These are phyloP conservation scores for Argyresthia goedartella DNA, from an alignment of 2,888 invertebrate species.

Conservation along the genomic window DNA sequence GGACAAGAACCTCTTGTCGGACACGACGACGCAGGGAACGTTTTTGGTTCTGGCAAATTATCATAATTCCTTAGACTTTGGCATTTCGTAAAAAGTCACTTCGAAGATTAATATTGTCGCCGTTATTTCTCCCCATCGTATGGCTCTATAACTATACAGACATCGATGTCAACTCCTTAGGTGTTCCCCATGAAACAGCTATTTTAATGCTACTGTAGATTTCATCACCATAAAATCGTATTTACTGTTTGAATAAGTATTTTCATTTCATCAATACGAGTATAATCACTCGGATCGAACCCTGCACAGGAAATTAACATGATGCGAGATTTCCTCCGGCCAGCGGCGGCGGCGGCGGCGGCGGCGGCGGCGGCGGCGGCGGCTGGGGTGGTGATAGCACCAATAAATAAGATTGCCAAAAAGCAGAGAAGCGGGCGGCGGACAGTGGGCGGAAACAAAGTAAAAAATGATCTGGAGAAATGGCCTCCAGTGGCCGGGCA, in stretches of 20 bases:
- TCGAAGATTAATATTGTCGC: too few relatives aligned
- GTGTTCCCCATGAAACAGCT: too few relatives aligned
- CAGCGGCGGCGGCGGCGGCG: constrained; percentile 7
- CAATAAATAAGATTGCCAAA: constrained; percentile 64
- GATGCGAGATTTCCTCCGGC: constrained; percentile 47
- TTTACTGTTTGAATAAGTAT: not conserved
- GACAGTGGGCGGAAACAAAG: constrained; percentile 38
- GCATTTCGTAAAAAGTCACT: not conserved
- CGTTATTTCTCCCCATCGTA: too few relatives aligned
- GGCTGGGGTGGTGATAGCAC: constrained; percentile 39
- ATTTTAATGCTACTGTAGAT: not conserved
- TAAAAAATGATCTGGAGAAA: constrained; percentile 43
- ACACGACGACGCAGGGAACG: not conserved
- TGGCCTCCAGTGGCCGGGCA: constrained; percentile 12
- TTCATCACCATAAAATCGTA: not conserved
- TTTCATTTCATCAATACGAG: not conserved
- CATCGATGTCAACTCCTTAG: too few relatives aligned
- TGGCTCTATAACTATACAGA: too few relatives aligned
- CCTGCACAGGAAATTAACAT: constrained; percentile 61
- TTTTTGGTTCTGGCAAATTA: constrained; percentile 1
- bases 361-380: constrained; percentile 8
- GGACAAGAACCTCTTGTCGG: constrained; percentile 27
- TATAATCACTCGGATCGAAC: constrained; percentile 14
- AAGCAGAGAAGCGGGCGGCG: constrained; percentile 32
- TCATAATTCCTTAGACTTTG: constrained; percentile 5